Percentiles rank a stretch among this genome's conserved stretches.
Evolutionary conservation across 1,140 invertebrate genomes (phyloP).

Genomic region (Bacillus rossius): DNA sequence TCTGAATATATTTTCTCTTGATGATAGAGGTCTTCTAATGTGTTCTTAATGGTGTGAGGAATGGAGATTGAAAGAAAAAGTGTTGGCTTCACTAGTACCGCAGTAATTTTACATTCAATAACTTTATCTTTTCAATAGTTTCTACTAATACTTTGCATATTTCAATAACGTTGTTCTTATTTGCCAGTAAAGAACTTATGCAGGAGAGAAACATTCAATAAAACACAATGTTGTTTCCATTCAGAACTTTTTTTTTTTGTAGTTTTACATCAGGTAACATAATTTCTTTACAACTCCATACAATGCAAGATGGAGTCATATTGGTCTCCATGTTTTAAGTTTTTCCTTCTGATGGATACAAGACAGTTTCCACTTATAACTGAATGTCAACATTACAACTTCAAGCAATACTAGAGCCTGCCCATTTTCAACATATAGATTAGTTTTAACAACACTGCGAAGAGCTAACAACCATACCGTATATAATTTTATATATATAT

Average conservation of each 20-base stretch:
- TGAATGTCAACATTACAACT: background rate
- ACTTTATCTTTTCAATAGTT: too few relatives aligned
- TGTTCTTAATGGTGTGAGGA: too few relatives aligned
- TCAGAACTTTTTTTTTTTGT: slow-evolving; percentile 4
- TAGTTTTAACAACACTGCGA: background rate
- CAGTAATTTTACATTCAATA: too few relatives aligned
- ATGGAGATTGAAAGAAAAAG: too few relatives aligned
- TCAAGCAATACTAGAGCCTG: slow-evolving; percentile 9
- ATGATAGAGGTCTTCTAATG: too few relatives aligned
- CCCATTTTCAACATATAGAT: slow-evolving; percentile 5
- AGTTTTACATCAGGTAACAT: slow-evolving; percentile 10
- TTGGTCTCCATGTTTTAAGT: slow-evolving; percentile 4
- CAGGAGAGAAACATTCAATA: too few relatives aligned
- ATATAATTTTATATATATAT: background rate
- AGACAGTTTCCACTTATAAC: background rate
- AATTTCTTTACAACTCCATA: background rate
- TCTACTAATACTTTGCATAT: too few relatives aligned
- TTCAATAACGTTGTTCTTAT: too few relatives aligned
- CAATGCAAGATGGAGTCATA: background rate
- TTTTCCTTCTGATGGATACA: too few relatives aligned
- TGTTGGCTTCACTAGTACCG: too few relatives aligned
- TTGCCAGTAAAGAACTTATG: too few relatives aligned
- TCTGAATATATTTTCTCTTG: too few relatives aligned
- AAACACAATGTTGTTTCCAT: background rate
- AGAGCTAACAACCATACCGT: background rate